Conservation (phyloP, 2,113 vertebrate genomes). For the Alouatta palliata region DNA sequence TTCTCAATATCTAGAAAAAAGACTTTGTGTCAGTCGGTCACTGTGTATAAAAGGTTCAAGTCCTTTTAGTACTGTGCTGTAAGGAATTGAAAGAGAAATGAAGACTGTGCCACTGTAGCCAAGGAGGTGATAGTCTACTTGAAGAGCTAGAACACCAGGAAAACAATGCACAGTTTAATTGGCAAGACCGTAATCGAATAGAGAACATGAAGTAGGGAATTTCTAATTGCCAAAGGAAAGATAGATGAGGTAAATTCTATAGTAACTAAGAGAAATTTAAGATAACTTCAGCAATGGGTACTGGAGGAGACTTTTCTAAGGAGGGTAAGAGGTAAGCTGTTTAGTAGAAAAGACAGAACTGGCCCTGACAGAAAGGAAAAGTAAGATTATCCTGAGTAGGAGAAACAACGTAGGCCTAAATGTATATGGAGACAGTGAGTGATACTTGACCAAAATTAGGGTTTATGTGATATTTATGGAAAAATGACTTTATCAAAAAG, state of each 20-base stretch:
- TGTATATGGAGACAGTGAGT: background rate
- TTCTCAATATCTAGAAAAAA: slow-evolving; percentile 4
- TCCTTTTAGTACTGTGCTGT: background rate
- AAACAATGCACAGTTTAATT: background rate
- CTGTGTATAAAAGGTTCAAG: background rate
- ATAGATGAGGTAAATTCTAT: background rate
- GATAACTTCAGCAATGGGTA: background rate
- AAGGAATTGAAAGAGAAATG: background rate
- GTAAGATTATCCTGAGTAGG: background rate
- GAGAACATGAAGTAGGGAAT: background rate
- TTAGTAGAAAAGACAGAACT: background rate
- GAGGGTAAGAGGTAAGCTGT: background rate
- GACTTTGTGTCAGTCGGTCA: background rate
- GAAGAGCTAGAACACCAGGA: background rate
- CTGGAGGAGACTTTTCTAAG: background rate
- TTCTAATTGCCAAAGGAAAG: background rate
- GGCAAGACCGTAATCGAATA: background rate
- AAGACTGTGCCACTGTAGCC: background rate
- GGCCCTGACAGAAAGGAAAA: background rate
- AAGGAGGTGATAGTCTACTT: background rate
- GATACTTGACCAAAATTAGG: background rate
- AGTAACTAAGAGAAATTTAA: background rate
- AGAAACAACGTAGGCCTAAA: background rate
- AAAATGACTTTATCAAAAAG: background rate
- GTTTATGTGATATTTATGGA: background rate